phyloP scores from a whole-genome alignment of 2,797 vertebrate species.

The Neosilurus hyrtlii region DNA sequence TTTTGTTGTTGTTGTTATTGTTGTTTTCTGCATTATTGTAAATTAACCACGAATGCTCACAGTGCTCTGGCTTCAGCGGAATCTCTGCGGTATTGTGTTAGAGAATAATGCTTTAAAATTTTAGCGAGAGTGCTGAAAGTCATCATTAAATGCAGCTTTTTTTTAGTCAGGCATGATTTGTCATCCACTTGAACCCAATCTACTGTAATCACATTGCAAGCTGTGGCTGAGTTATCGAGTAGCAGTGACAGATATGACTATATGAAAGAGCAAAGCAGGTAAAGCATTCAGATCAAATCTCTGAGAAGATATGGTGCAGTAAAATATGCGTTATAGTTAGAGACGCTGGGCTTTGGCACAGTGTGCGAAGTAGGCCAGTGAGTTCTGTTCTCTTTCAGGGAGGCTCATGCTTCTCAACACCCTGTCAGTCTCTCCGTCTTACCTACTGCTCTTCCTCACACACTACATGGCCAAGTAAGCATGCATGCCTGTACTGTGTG shows the following conservation, averaged over 20 bases:
- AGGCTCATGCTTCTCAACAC: constrained; percentile 54
- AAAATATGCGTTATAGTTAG: not conserved
- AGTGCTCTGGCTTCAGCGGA: not conserved
- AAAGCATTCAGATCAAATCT: not conserved
- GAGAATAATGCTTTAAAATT: not conserved
- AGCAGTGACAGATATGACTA: not conserved
- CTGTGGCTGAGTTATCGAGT: constrained; percentile 3
- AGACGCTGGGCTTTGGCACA: constrained; percentile 13
- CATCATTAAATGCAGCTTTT: not conserved
- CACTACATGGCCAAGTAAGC: constrained; percentile 63
- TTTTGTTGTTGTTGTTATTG: too few relatives aligned
- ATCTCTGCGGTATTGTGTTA: not conserved
- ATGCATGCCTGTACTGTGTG: constrained; percentile 33
- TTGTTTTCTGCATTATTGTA: not conserved
- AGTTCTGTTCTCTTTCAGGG: constrained; percentile 58
- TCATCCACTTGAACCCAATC: not conserved
- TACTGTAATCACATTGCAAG: not conserved
- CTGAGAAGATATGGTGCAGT: not conserved
- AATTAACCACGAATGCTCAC: not conserved
- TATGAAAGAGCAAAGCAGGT: not conserved
- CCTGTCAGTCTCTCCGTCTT: constrained; percentile 50
- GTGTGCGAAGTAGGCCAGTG: constrained; percentile 16
- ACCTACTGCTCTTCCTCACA: constrained; percentile 59
- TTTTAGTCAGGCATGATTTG: not conserved
- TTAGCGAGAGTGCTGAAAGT: not conserved